Conservation (phyloP, 2,888 invertebrate species). For the Pterobdella sp. region DNA sequence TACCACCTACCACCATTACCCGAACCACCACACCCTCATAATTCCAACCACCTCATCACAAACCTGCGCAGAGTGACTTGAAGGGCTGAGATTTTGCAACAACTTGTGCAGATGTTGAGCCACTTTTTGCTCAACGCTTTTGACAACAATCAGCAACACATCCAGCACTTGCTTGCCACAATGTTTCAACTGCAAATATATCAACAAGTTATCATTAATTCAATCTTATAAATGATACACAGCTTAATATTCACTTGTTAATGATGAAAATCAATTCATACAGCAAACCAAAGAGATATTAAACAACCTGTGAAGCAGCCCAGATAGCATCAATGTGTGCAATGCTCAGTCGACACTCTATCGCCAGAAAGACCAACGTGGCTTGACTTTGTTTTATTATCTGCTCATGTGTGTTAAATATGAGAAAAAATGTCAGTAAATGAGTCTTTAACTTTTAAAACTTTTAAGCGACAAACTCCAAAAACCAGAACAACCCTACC, state of each 20-base stretch:
- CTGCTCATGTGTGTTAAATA: no score
- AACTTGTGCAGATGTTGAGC: slow-evolving; percentile 79
- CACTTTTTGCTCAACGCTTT: slow-evolving; percentile 77
- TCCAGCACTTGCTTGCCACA: slow-evolving; percentile 89
- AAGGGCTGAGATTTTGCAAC: slow-evolving; percentile 76
- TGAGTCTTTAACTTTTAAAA: no score
- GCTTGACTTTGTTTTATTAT: slow-evolving; percentile 89
- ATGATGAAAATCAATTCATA: neutral
- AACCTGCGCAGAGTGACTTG: slow-evolving; percentile 83
- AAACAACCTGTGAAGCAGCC: slow-evolving; percentile 74
- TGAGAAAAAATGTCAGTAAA: no score
- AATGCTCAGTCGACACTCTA: slow-evolving; percentile 79
- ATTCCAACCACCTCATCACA: slow-evolving; percentile 19
- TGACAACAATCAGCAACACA: slow-evolving; percentile 76
- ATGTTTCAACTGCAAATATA: slow-evolving; percentile 71
- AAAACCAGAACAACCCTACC: no score
- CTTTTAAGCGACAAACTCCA: no score
- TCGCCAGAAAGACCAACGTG: slow-evolving; percentile 80
- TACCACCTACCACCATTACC: neutral
- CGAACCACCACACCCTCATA: neutral
- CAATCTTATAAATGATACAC: no score
- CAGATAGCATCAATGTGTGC: slow-evolving; percentile 86
- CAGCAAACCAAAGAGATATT: no score
- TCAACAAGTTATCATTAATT: no score
- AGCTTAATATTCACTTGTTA: neutral